phyloP scores from a whole-genome alignment of 2,113 vertebrate species.

The Nesospiza acunhae region DNA sequence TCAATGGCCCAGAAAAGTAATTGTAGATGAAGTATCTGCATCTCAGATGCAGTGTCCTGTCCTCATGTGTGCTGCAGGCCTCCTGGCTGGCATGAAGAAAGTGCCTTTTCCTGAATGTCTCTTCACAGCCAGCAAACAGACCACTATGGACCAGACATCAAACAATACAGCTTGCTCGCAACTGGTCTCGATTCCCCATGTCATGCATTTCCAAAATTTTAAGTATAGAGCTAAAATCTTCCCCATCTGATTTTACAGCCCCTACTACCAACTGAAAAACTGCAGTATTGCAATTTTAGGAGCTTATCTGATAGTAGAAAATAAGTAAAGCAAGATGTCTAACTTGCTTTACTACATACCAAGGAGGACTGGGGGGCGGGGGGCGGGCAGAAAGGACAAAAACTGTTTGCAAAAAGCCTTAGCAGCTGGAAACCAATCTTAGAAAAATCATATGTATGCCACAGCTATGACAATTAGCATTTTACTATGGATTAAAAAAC shows the following conservation, averaged over 20 bases:
- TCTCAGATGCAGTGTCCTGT: background rate
- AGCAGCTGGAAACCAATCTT: background rate
- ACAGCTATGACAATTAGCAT: background rate
- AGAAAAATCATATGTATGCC: background rate
- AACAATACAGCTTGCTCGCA: background rate
- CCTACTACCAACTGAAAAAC: background rate
- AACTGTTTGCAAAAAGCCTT: background rate
- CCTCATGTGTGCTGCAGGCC: background rate
- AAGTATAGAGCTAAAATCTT: background rate
- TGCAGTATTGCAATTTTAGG: background rate
- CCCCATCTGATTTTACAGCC: background rate
- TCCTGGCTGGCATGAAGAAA: background rate
- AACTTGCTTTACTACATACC: background rate
- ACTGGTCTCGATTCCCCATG: no score
- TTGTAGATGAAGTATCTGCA: rapidly evolving
- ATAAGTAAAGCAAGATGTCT: background rate
- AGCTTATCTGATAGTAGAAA: background rate
- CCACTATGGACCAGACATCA: background rate
- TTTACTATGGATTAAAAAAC: background rate
- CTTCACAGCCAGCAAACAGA: background rate
- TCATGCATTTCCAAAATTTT: rapidly evolving
- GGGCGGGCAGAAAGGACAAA: background rate
- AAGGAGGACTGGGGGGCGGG: no score
- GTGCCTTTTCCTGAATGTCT: background rate
- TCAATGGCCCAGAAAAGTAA: background rate